Percentiles rank a stretch among this genome's conserved stretches.
phyloP scores from a whole-genome alignment of 1,140 invertebrate genomes.

The Propsilocerus akamusi region DNA sequence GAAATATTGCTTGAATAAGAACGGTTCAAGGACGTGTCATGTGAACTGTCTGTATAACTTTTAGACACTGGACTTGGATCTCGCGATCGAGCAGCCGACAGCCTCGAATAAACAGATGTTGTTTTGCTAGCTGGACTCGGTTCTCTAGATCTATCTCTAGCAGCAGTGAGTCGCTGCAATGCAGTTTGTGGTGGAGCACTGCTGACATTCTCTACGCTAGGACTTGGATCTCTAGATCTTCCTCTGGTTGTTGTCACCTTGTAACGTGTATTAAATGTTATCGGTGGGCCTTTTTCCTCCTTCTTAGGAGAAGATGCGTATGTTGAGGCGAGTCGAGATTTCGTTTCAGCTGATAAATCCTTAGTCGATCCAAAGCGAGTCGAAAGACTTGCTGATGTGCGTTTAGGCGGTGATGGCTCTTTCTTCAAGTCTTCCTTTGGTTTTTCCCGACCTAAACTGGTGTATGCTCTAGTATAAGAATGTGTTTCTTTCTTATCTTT shows the following conservation, averaged over 20 bases:
- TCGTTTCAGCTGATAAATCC: neutral
- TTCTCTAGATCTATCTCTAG: conserved; percentile 19
- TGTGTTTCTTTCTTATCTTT: neutral
- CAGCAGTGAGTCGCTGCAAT: conserved; percentile 9
- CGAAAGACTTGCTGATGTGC: neutral
- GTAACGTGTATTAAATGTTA: neutral
- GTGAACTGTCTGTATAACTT: neutral
- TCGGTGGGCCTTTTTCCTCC: neutral
- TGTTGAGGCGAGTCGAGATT: neutral
- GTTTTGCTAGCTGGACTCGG: conserved; percentile 10
- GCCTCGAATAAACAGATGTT: neutral
- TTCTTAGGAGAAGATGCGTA: neutral
- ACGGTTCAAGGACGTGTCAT: neutral
- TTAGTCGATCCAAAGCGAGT: too few relatives aligned
- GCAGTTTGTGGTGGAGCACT: conserved; percentile 17
- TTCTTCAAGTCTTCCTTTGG: neutral
- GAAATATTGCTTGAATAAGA: neutral
- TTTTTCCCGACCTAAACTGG: neutral
- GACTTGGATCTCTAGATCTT: conserved; percentile 19
- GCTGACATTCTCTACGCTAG: conserved; percentile 14
- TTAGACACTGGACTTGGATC: neutral
- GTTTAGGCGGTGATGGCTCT: neutral
- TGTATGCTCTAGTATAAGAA: neutral
- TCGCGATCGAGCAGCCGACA: neutral
- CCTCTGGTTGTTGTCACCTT: conserved; percentile 9